Conservation (phyloP, 1,140 invertebrate species). For the Drosophila rufa region DNA sequence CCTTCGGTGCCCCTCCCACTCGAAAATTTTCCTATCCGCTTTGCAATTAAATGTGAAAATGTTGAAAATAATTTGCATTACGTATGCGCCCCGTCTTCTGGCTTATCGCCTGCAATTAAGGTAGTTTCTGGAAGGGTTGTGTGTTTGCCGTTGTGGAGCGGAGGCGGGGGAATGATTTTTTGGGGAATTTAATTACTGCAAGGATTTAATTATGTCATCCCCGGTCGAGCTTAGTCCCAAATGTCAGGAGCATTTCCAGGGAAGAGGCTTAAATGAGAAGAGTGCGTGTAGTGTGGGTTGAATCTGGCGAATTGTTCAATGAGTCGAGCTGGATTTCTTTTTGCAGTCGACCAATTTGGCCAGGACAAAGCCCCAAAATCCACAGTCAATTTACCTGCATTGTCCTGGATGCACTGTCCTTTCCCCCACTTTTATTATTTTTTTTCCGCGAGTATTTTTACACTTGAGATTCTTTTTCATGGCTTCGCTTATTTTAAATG, state of each 20-base stretch:
- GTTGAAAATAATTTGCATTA: slow-evolving; percentile 83
- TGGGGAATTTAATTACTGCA: slow-evolving; percentile 85
- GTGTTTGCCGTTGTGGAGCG: slow-evolving; percentile 4
- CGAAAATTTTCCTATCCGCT: slow-evolving; percentile 23
- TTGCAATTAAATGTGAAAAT: slow-evolving; percentile 85
- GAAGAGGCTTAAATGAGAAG: neutral
- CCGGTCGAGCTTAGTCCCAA: slow-evolving; percentile 12
- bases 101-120: slow-evolving; percentile 84
- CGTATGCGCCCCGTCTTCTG: slow-evolving; percentile 68
- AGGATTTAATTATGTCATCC: slow-evolving; percentile 85
- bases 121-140: slow-evolving; percentile 68
- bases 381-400: slow-evolving; percentile 83
- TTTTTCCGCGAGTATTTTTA: slow-evolving; percentile 43
- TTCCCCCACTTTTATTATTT: slow-evolving; percentile 4
- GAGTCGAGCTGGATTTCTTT: slow-evolving; percentile 49
- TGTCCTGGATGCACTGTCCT: slow-evolving; percentile 50
- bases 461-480: slow-evolving; percentile 68
- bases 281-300: neutral
- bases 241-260: slow-evolving; percentile 6
- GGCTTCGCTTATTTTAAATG: slow-evolving; percentile 71
- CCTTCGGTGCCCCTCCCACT: slow-evolving; percentile 11
- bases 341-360: slow-evolving; percentile 59
- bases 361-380: slow-evolving; percentile 49
- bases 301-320: slow-evolving; percentile 62
- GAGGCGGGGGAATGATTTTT: slow-evolving; percentile 62